Percentiles rank a stretch among this genome's conserved stretches.
phyloP scores from a whole-genome alignment of 2,113 vertebrate genomes.

The Poeciliopsis retropinna region DNA sequence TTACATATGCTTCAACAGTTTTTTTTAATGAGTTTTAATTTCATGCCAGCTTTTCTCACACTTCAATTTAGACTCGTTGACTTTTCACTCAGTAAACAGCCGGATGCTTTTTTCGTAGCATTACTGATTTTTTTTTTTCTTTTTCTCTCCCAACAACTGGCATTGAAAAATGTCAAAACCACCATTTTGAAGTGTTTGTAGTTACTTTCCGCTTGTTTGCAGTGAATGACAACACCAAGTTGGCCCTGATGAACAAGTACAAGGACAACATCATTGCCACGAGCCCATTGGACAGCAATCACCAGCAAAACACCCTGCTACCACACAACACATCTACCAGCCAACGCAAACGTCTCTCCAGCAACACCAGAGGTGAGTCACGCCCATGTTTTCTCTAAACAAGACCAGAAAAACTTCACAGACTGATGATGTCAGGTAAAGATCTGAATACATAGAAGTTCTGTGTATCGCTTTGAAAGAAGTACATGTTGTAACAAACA shows the following conservation, averaged over 20 bases:
- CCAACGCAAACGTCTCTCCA: constrained; percentile 95
- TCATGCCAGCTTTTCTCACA: constrained; percentile 57
- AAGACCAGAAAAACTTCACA: not conserved
- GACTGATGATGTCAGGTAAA: not conserved
- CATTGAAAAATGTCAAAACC: not conserved
- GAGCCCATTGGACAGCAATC: constrained; percentile 93
- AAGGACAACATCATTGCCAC: constrained; percentile 99
- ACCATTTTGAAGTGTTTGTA: not conserved
- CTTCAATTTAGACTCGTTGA: constrained; percentile 39
- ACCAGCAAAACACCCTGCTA: constrained; percentile 94
- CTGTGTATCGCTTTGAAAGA: not conserved
- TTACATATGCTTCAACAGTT: constrained; percentile 21
- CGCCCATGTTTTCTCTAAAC: constrained; percentile 15
- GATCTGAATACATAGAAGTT: not conserved
- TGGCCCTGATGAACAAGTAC: constrained; percentile 99
- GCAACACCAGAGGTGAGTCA: constrained; percentile 91
- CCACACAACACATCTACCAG: constrained; percentile 93
- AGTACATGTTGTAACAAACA: not conserved
- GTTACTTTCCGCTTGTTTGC: constrained; percentile 42
- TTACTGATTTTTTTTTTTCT: not conserved
- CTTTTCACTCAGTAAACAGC: constrained; percentile 27
- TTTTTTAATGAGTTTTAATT: constrained; percentile 55
- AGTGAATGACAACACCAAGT: constrained; percentile 95
- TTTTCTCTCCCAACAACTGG: not conserved
- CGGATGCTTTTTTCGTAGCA: constrained; percentile 6